These are phyloP conservation scores for Tyrophagus putrescentiae DNA, from an alignment of 1,140 invertebrate species.

Conservation along the genomic window DNA sequence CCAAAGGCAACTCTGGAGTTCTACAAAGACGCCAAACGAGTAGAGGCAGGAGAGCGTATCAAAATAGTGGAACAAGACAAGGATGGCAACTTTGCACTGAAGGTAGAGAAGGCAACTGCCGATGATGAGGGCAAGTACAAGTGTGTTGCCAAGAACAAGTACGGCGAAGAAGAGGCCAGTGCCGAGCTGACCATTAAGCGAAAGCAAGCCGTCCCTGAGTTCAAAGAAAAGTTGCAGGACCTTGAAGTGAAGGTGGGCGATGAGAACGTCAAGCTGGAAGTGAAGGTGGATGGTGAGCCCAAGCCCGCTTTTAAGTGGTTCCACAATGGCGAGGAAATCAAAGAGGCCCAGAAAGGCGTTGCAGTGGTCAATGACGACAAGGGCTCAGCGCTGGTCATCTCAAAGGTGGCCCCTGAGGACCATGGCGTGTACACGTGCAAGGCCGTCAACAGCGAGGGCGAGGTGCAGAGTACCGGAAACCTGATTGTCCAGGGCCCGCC, in stretches of 20 bases:
- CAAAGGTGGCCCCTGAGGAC: slow-evolving; percentile 39
- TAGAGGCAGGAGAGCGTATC: slow-evolving; percentile 27
- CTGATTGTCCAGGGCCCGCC: slow-evolving; percentile 56
- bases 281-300: slow-evolving; percentile 66
- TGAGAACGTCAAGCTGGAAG: slow-evolving; percentile 51
- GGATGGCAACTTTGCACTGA: slow-evolving; percentile 67
- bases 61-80: slow-evolving; percentile 78
- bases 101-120: slow-evolving; percentile 67
- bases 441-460: slow-evolving; percentile 43
- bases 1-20: slow-evolving; percentile 60
- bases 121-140: slow-evolving; percentile 74
- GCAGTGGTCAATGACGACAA: slow-evolving; percentile 46
- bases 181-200: background rate
- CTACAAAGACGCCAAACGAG: slow-evolving; percentile 32
- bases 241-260: slow-evolving; percentile 59
- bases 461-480: slow-evolving; percentile 47
- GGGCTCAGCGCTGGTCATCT: slow-evolving; percentile 47
- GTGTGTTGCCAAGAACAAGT: slow-evolving; percentile 72
- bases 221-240: slow-evolving; percentile 43
- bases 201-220: slow-evolving; percentile 23
- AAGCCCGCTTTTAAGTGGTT: slow-evolving; percentile 62
- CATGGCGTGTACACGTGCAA: slow-evolving; percentile 41
- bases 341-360: slow-evolving; percentile 45
- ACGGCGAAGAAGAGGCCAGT: slow-evolving; percentile 37
- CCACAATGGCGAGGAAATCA: slow-evolving; percentile 38